A percentile compares a stretch with the other conserved stretches of the same genome.
phyloP scores from a whole-genome alignment of 2,888 invertebrate genomes.

The Sipunculus nudus region DNA sequence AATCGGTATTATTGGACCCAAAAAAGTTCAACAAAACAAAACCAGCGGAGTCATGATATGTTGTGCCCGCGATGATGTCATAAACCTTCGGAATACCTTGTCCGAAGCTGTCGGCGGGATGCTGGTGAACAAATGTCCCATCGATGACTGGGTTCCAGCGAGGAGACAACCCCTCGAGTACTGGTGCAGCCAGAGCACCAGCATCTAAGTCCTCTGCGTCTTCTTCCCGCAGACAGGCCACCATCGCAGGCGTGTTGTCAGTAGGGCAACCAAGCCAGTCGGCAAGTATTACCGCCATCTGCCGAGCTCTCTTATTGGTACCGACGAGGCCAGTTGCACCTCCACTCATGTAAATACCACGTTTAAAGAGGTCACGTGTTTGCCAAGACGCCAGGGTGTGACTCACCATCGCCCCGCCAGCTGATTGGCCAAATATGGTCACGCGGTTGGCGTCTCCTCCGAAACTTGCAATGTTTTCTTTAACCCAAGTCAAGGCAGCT shows the following conservation, averaged over 20 bases:
- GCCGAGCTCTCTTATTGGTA: conserved; percentile 6
- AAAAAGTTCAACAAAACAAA: conserved; percentile 21
- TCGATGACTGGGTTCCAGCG: conserved; percentile 31
- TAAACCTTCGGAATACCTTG: conserved; percentile 18
- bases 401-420: conserved; percentile 29
- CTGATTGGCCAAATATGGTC: conserved; percentile 34
- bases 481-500: neutral
- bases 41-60: conserved; percentile 20
- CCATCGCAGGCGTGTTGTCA: too few relatives aligned
- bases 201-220: conserved; percentile 27
- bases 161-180: conserved; percentile 8
- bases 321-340: conserved; percentile 15
- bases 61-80: conserved; percentile 22
- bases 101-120: conserved; percentile 11
- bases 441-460: conserved; percentile 26
- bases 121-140: conserved; percentile 24
- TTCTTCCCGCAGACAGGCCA: conserved; percentile 16
- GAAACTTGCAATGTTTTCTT: conserved; percentile 12
- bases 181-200: conserved; percentile 23
- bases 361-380: conserved; percentile 19
- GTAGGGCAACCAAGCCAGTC: conserved; percentile 15
- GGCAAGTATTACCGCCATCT: conserved; percentile 14
- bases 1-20: too few relatives aligned
- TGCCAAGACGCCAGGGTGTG: conserved; percentile 24
- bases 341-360: conserved; percentile 27